Base-by-base conservation (phyloP, 2,888 invertebrate genomes). In the Pyrocoelia pectoralis region DNA sequence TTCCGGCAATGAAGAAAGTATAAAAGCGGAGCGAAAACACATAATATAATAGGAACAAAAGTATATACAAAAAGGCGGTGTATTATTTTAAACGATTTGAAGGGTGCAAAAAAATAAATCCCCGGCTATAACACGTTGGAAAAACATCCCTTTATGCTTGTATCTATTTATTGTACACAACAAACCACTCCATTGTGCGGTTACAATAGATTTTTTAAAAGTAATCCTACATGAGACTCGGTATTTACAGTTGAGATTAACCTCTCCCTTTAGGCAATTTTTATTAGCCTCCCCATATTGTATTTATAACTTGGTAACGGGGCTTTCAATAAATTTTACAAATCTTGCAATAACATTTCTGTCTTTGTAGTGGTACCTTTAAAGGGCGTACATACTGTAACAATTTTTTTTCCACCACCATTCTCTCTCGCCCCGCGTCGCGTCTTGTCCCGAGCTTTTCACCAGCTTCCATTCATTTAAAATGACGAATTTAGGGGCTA, bases 121-220 rank as follows among this genome's bases (percentile, higher is more conserved):
- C 67, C 61, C 53, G 52, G 49, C 57, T 61, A 66, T 67, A 76
- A 79, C 79, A 78, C 78, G 76, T 75, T 78, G 74, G 76, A 73
- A 78, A 77, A 79, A 79, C 79, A 79, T 78, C 77, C 77, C 74
- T 75, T 77, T 79, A 77, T 78, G 65, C 67, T 70, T 66, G 77
- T 78, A 76, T 78, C 74, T 79, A 74, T 76, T 75, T 74, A 77
- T 76, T 73, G 73, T 73, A 66, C 68, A 70, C 55, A 73, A 73
- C 73, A 76, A 75, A 74, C 74, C 72, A 67, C 57, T 59, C 66
- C 62, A 69, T 70, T 67, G 67, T 67, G 61, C 41, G 52, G 29
- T 13, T 29, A 67, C 64, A 67, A 67, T 67, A 52, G 64, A 61
- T 61, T 67, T 61, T 64, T 56, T 64, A 66, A 66, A 63, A 60